phyloP scores from a whole-genome alignment of 2,113 vertebrate species.

The Agapornis roseicollis region DNA sequence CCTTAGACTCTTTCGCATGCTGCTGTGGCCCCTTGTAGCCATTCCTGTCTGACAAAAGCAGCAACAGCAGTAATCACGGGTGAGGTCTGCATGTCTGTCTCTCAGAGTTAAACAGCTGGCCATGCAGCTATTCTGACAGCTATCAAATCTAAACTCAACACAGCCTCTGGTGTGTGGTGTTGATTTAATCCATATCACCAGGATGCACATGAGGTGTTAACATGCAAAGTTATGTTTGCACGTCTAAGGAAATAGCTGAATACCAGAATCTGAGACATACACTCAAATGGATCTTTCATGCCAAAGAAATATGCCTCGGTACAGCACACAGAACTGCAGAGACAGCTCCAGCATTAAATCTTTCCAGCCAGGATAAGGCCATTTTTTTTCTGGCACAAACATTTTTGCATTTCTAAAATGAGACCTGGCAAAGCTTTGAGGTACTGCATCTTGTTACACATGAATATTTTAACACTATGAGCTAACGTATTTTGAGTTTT shows the following conservation, averaged over 20 bases:
- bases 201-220: not conserved
- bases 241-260: not conserved
- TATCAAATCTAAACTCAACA: not conserved
- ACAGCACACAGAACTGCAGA: not conserved
- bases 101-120: not conserved
- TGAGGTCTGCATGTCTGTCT: not conserved
- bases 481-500: not conserved
- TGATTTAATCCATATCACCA: not conserved
- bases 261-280: not conserved
- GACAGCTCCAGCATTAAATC: not conserved
- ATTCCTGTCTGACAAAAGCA: not conserved
- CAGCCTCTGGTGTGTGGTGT: accelerated
- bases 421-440: not conserved
- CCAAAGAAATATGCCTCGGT: not conserved
- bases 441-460: not conserved
- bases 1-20: not conserved
- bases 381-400: not conserved
- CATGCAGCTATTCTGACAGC: not conserved
- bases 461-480: conserved; percentile 33
- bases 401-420: not conserved
- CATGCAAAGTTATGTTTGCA: not conserved
- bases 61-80: not conserved
- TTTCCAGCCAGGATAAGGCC: not conserved
- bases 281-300: not conserved
- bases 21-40: not conserved